Evolutionary conservation across 2,113 vertebrate genomes (phyloP), one percentile per base, ranked within the genome.

Genomic region (Corythornis vintsioides): DNA sequence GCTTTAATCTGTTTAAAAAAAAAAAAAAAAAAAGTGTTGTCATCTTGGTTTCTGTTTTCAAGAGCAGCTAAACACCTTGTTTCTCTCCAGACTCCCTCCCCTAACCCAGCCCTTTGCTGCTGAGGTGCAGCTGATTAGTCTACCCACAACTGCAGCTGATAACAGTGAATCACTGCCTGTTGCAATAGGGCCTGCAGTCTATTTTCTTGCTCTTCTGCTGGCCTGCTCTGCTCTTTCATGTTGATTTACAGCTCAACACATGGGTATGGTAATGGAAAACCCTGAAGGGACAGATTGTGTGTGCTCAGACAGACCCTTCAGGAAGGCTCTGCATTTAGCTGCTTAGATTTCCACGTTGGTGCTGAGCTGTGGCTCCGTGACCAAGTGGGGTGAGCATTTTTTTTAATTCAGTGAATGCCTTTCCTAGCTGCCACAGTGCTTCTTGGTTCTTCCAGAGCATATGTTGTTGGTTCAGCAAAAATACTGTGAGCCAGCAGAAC

Each of bases 391-490:
- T 31, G 33, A 70, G 84, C 47, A 1, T 35, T n/a, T n/a, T n/a
- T n/a, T n/a, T 87, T 52, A 8, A 60, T 56, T 70, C 11, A 52
- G 40, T 5, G 43, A 91, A 70, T 83, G 67, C 70, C 71, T 59
- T 47, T 56, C 40, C 91, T 83, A 17, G 40, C 84, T 40, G 87
- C 15, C 78, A 29, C 81, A 31, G 31, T 2, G 2, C 59, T 72
- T 69, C 71, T 83, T 73, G 50, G 66, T 89, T 82, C 31, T 5
- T 0, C 50, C n/a, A 13, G 47, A 91, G 56, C 92, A 56, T 60
- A 66, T 87, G 93, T 50, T 93, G 81, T 90, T 89, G 91, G 77
- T 89, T 91, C 94, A 94, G 78, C 87, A 93, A 8, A 89, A 91
- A 69, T 12, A 35, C 67, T 10, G 81, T 31, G 13, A 66, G 87